Base-by-base conservation (phyloP, 1,140 invertebrate species). In the Saccostrea glomerata region DNA sequence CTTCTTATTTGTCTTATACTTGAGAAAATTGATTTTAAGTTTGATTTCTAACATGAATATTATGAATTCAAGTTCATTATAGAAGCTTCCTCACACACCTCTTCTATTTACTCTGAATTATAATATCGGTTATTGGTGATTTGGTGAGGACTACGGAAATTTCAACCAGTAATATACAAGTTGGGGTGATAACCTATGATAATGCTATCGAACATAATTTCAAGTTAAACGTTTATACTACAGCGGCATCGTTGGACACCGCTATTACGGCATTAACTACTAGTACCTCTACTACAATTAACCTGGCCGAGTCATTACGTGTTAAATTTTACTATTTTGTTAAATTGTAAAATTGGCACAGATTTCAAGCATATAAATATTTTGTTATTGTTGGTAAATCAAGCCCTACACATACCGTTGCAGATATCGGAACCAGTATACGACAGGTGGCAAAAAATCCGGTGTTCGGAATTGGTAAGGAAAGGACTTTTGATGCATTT, bases 111-210 rank as follows among this genome's bases (percentile, higher is more conserved):
- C 25, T 73, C 66, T 12, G n/a, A 20, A n/a, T 30, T 73, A n/a
- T n/a, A 73, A 12, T 73, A 23, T 23, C 66, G 13, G 66, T 30
- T 73, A 73, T 73, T 12, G 66, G 66, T 23, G 25, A 73, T 73
- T 73, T 73, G 66, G 66, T 30, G 66, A 23, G 66, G 13, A n/a
- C 12, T 4, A 7, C 30, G 25, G 1, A n/a, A n/a, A 73, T 73
- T 73, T 73, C 66, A 13, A 73, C 66, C n/a, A 73, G 23, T 73
- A 25, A 63, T n/a, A n/a, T 63, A 63, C 58, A 63, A 63, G 58
- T 63, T 20, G 58, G 58, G 58, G 58, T 63, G 12, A 73, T 73
- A 30, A 11, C 66, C 7, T 73, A 73, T 73, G 66, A 73, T 23
- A 30, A 73, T 25, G 23, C 25, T 73, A 23, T 73, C 11, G 66